Conservation (phyloP, 1,140 invertebrate genomes). For the Zaprionus ghesquierei region DNA sequence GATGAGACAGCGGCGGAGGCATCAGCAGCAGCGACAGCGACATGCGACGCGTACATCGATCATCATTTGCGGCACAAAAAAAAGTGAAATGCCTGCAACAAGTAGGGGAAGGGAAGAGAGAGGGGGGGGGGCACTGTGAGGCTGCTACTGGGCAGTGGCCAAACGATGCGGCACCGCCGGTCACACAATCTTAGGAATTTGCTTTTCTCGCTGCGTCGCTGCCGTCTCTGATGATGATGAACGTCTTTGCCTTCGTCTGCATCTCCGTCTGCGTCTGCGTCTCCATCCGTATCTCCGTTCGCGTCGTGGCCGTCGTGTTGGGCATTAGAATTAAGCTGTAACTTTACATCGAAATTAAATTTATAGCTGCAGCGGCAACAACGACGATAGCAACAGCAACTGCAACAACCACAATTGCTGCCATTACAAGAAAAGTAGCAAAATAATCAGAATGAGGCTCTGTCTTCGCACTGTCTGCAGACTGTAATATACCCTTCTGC, state of each 20-base stretch:
- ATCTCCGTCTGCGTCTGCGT: not conserved
- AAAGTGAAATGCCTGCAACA: slow-evolving; percentile 70
- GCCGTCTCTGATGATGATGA: slow-evolving; percentile 32
- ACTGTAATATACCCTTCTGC: not conserved
- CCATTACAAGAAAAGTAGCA: slow-evolving; percentile 42
- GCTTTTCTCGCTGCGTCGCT: slow-evolving; percentile 36
- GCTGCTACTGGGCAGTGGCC: not conserved
- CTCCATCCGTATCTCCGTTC: not conserved
- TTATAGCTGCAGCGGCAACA: slow-evolving; percentile 53
- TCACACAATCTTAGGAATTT: slow-evolving; percentile 63
- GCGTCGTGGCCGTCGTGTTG: slow-evolving; percentile 14
- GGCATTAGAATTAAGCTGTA: slow-evolving; percentile 76
- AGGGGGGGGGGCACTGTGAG: not conserved
- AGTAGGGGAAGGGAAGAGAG: not conserved
- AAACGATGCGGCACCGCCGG: slow-evolving; percentile 41
- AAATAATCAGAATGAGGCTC: slow-evolving; percentile 34
- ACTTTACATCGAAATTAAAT: slow-evolving; percentile 76
- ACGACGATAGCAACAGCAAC: not conserved
- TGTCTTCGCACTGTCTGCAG: not conserved
- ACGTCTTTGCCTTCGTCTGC: slow-evolving; percentile 22
- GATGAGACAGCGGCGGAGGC: slow-evolving; percentile 15
- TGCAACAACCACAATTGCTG: slow-evolving; percentile 12
- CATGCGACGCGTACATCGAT: slow-evolving; percentile 76
- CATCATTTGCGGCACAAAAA: slow-evolving; percentile 77
- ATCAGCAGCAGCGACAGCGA: slow-evolving; percentile 33